Percentiles rank a stretch among this genome's conserved stretches.
These are phyloP conservation scores for Tragelaphus scriptus DNA, from an alignment of 2,113 vertebrate genomes.

Conservation along the genomic window DNA sequence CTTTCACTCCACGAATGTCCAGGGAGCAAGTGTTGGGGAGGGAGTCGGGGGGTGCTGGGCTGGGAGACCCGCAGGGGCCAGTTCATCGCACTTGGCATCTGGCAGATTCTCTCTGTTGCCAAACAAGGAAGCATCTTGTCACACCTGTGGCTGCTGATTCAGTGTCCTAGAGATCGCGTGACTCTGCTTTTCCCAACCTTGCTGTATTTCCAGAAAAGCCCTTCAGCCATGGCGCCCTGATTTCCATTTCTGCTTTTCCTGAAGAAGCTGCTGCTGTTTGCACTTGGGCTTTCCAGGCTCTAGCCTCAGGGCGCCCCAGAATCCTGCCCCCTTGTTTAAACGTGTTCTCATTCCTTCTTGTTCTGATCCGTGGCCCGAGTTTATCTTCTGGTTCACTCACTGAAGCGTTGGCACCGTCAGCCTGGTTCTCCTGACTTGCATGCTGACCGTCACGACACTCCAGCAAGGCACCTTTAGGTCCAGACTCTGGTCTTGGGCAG, in stretches of 20 bases:
- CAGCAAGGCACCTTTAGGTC: accelerated
- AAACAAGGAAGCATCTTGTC: background rate
- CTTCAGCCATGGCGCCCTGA: accelerated
- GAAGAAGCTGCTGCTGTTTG: accelerated
- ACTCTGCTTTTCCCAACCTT: background rate
- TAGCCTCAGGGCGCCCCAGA: background rate
- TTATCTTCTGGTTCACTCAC: accelerated
- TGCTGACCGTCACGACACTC: accelerated
- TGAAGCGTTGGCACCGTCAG: accelerated
- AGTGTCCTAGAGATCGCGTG: accelerated
- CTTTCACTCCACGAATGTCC: background rate
- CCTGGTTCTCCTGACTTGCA: accelerated
- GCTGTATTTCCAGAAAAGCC: background rate
- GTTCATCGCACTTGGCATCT: accelerated
- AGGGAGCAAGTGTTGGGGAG: accelerated
- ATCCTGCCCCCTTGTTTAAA: background rate
- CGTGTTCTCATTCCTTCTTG: accelerated
- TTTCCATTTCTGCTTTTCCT: accelerated
- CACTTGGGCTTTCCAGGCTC: background rate
- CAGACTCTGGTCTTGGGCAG: background rate
- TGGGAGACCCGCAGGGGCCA: background rate
- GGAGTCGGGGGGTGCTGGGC: background rate
- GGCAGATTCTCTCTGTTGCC: background rate
- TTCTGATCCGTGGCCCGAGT: accelerated
- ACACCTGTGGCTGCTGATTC: accelerated